phyloP scores from a whole-genome alignment of 2,888 invertebrate species.

The Bombyx huttoni region DNA sequence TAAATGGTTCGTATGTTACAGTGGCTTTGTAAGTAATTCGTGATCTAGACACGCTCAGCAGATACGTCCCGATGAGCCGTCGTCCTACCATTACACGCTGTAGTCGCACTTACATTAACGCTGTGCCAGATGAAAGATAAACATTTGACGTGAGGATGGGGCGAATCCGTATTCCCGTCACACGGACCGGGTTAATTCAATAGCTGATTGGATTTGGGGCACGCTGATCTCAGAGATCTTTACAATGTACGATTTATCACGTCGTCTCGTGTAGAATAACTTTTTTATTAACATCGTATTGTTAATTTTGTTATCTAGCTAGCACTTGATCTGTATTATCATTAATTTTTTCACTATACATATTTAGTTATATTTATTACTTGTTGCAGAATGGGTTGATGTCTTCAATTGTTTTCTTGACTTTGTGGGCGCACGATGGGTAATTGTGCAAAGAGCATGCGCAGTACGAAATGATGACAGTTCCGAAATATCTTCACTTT shows the following conservation, averaged over 20 bases:
- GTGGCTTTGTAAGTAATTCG: conserved; percentile 19
- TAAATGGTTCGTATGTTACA: conserved; percentile 11
- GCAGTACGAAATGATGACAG: too few species aligned
- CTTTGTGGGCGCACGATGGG: too few species aligned
- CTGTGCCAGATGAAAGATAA: conserved; percentile 67
- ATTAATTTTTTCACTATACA: too few species aligned
- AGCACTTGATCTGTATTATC: conserved; percentile 5
- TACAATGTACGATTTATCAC: conserved; percentile 4
- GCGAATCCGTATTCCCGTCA: conserved; percentile 70
- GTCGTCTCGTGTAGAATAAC: not conserved
- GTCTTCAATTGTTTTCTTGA: too few species aligned
- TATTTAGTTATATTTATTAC: too few species aligned
- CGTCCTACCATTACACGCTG: conserved; percentile 41
- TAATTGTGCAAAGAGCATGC: too few species aligned
- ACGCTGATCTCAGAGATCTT: conserved; percentile 38
- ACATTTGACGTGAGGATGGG: conserved; percentile 66
- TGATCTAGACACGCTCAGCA: conserved; percentile 35
- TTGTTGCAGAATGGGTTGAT: too few species aligned
- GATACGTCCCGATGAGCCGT: conserved; percentile 24
- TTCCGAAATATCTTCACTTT: too few species aligned
- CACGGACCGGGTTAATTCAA: conserved; percentile 69
- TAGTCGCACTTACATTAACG: conserved; percentile 56
- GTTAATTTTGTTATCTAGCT: too few species aligned
- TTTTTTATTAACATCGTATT: too few species aligned
- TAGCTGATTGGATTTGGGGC: conserved; percentile 72